A percentile compares a stretch with the other conserved stretches of the same genome.
These are phyloP conservation scores for Aromia moschata DNA, from an alignment of 2,888 invertebrate genomes.

Conservation along the genomic window DNA sequence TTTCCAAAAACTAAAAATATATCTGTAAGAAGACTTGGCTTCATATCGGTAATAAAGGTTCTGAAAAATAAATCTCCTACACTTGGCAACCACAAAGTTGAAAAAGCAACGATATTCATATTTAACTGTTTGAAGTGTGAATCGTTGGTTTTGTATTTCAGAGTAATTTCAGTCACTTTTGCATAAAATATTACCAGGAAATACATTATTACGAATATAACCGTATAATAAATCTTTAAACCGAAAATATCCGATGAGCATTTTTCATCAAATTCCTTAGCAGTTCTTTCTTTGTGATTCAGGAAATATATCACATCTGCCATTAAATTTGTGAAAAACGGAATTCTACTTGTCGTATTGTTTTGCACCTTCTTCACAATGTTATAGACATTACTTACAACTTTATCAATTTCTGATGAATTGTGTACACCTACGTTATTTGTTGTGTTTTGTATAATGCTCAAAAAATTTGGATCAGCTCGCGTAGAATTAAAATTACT, in stretches of 20 bases:
- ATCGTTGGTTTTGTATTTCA: conserved; percentile 36
- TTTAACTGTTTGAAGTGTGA: conserved; percentile 42
- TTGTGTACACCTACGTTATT: conserved; percentile 45
- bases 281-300: conserved; percentile 33
- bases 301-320: conserved; percentile 45
- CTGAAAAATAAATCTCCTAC: conserved; percentile 53
- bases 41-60: conserved; percentile 49
- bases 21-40: conserved; percentile 48
- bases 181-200: conserved; percentile 51
- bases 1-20: conserved; percentile 52
- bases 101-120: conserved; percentile 46
- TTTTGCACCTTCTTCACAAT: conserved; percentile 48
- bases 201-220: conserved; percentile 51
- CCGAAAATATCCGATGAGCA: conserved; percentile 34
- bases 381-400: conserved; percentile 53
- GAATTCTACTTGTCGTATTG: conserved; percentile 28
- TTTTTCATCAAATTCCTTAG: conserved; percentile 28
- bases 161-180: conserved; percentile 47
- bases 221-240: conserved; percentile 52
- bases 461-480: conserved; percentile 38
- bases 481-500: conserved; percentile 36
- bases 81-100: conserved; percentile 56
- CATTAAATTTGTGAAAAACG: conserved; percentile 35
- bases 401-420: conserved; percentile 47
- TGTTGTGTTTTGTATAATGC: conserved; percentile 43